Evolutionary conservation across 2,797 vertebrate species (phyloP).

Genomic region (Eulemur mongoz): DNA sequence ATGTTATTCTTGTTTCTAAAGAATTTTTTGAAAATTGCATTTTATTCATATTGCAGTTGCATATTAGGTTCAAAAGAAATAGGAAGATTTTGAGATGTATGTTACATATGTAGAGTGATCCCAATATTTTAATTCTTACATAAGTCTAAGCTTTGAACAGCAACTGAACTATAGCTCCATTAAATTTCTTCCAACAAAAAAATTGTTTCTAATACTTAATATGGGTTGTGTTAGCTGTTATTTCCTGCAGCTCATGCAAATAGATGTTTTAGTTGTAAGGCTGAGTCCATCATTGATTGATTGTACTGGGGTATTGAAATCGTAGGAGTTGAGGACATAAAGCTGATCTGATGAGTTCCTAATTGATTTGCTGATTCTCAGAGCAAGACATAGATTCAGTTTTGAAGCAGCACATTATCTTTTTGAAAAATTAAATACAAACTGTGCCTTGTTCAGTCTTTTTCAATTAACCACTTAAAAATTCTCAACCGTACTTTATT

Average conservation of each 20-base stretch:
- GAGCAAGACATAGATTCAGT: not conserved
- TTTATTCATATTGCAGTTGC: not conserved
- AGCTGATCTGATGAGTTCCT: not conserved
- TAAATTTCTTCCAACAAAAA: not conserved
- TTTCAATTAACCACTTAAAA: not conserved
- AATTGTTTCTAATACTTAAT: not conserved
- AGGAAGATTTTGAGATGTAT: not conserved
- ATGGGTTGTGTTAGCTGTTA: not conserved
- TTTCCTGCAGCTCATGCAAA: not conserved
- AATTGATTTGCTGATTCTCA: not conserved
- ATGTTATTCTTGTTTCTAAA: not conserved
- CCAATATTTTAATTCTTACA: not conserved
- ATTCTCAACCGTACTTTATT: not conserved
- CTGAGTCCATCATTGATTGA: not conserved
- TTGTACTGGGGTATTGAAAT: not conserved
- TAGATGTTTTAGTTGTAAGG: not conserved
- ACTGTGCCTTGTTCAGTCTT: not conserved
- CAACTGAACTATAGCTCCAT: not conserved
- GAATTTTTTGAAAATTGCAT: not conserved
- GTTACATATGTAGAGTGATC: not conserved
- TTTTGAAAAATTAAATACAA: not conserved
- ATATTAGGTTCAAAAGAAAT: not conserved
- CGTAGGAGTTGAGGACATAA: not conserved
- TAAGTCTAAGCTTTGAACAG: conserved; percentile 15
- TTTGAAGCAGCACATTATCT: not conserved